A percentile compares a stretch with the other conserved stretches of the same genome.
Evolutionary conservation across 2,888 invertebrate genomes (phyloP).

Genomic region (Hypolimnas misippus): DNA sequence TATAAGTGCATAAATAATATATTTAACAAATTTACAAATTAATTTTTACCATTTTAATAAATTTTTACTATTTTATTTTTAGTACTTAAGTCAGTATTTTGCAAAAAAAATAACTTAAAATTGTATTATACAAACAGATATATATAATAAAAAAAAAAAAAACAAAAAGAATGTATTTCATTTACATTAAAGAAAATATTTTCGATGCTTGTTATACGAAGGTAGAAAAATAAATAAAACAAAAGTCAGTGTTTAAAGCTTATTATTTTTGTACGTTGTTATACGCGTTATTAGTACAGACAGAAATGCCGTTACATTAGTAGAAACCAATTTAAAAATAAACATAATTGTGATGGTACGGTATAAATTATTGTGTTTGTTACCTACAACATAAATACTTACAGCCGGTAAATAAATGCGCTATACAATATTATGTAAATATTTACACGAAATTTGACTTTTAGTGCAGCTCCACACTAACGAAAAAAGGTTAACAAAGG

Average conservation of each 20-base stretch:
- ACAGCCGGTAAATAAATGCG: conserved; percentile 79
- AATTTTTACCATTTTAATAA: too few species aligned
- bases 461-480: conserved; percentile 18
- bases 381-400: conserved; percentile 65
- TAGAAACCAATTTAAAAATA: conserved; percentile 46
- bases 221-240: conserved; percentile 28
- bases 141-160: too few species aligned
- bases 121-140: too few species aligned
- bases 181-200: too few species aligned
- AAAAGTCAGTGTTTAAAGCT: conserved; percentile 74
- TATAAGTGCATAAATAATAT: too few species aligned
- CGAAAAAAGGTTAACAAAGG: neutral
- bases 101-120: too few species aligned
- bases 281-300: conserved; percentile 75
- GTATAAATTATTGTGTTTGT: conserved; percentile 55
- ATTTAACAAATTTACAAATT: too few species aligned
- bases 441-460: conserved; percentile 61
- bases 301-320: conserved; percentile 57
- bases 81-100: too few species aligned
- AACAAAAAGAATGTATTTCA: too few species aligned
- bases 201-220: too few species aligned
- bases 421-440: conserved; percentile 72
- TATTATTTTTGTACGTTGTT: conserved; percentile 82
- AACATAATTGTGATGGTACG: conserved; percentile 45
- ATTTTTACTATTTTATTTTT: too few species aligned